These are phyloP conservation scores for Papilio polyxenes DNA, from an alignment of 1,140 invertebrate genomes.

Conservation along the genomic window DNA sequence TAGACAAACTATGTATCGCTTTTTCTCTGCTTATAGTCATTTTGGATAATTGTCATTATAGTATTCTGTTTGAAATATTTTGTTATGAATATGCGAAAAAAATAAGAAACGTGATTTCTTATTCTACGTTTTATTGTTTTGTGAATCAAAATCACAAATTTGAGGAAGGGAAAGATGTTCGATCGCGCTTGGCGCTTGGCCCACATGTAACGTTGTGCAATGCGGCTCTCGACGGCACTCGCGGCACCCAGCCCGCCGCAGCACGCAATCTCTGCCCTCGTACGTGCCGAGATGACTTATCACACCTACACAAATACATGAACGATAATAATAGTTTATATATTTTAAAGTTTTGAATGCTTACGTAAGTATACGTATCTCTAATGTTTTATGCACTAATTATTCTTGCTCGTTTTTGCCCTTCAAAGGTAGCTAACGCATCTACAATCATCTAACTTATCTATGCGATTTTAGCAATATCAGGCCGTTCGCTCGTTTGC, in stretches of 20 bases:
- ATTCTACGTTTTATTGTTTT: neutral
- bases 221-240: constrained; percentile 43
- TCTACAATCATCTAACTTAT: too few relatives aligned
- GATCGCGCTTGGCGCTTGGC: constrained; percentile 46
- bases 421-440: too few relatives aligned
- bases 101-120: too few relatives aligned
- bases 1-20: too few relatives aligned
- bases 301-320: neutral
- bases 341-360: neutral
- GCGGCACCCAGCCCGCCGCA: neutral
- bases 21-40: too few relatives aligned
- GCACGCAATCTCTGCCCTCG: constrained; percentile 27
- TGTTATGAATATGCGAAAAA: too few relatives aligned
- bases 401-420: too few relatives aligned
- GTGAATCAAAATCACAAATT: constrained; percentile 23
- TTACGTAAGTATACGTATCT: neutral
- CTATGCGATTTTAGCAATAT: too few relatives aligned
- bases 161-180: constrained; percentile 45
- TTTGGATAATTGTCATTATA: too few relatives aligned
- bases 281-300: constrained; percentile 9
- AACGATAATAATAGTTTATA: neutral
- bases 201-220: constrained; percentile 56
- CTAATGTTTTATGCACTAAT: neutral
- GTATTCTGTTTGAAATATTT: too few relatives aligned
- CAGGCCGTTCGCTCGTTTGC: too few relatives aligned